Evolutionary conservation across 2,888 invertebrate species (phyloP).

Genomic region (Cremastobaeus sp.): DNA sequence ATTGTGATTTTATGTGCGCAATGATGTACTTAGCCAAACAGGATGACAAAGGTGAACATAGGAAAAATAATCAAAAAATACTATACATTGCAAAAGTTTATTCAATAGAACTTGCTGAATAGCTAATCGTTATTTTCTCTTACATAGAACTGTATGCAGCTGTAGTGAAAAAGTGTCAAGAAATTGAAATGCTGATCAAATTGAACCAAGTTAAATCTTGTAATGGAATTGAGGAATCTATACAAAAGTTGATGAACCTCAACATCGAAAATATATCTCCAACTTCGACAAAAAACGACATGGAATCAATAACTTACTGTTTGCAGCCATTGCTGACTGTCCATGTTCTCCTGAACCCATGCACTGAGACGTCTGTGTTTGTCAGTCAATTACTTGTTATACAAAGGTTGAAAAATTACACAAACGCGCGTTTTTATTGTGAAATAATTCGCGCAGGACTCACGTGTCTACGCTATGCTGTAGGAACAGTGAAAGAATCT

Average conservation of each 20-base stretch:
- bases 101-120: no score
- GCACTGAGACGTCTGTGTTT: slow-evolving; percentile 88
- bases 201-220: slow-evolving; percentile 81
- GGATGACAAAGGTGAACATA: slow-evolving; percentile 85
- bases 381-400: slow-evolving; percentile 91
- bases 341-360: slow-evolving; percentile 90
- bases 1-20: slow-evolving; percentile 87
- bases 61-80: no score
- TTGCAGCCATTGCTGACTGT: slow-evolving; percentile 90
- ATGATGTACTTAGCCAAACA: slow-evolving; percentile 91
- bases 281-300: slow-evolving; percentile 78
- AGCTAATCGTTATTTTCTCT: no score
- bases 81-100: no score
- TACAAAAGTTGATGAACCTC: slow-evolving; percentile 82
- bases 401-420: slow-evolving; percentile 89
- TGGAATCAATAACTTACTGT: slow-evolving; percentile 85
- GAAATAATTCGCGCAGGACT: slow-evolving; percentile 94
- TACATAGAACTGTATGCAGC: slow-evolving; percentile 82
- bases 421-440: slow-evolving; percentile 89
- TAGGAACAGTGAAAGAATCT: slow-evolving; percentile 90
- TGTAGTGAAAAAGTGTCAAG: slow-evolving; percentile 87
- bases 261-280: slow-evolving; percentile 82
- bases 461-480: slow-evolving; percentile 92
- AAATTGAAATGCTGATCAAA: slow-evolving; percentile 83
- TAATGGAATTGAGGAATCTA: slow-evolving; percentile 81